Percentiles rank a stretch among this genome's conserved stretches.
phyloP scores from a whole-genome alignment of 2,113 vertebrate species.

The Coturnix japonica region DNA sequence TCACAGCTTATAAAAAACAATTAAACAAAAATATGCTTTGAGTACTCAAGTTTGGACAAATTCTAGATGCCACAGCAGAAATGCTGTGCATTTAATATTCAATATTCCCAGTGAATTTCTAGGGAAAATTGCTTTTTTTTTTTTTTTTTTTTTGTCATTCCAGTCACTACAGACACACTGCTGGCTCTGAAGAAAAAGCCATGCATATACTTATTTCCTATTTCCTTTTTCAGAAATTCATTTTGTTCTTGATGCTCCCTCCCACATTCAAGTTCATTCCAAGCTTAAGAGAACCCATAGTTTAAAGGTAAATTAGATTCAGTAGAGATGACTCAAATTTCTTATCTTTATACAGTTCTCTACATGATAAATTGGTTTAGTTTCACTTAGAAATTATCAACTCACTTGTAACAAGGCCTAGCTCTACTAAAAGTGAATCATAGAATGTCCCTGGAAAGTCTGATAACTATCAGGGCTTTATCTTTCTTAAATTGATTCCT shows the following conservation, averaged over 20 bases:
- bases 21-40: neutral
- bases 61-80: neutral
- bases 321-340: neutral
- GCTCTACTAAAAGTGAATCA: neutral
- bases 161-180: neutral
- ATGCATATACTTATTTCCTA: accelerated
- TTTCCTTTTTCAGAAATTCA: neutral
- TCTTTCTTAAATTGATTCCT: too few relatives aligned
- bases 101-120: neutral
- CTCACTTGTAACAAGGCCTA: neutral
- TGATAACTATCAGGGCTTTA: too few relatives aligned
- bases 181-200: neutral
- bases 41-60: neutral
- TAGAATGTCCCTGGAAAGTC: neutral
- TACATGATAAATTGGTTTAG: neutral
- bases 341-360: neutral
- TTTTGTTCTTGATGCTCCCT: neutral
- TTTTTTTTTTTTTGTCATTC: neutral
- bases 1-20: neutral
- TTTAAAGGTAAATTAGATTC: neutral
- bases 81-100: neutral
- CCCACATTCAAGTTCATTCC: neutral
- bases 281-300: neutral
- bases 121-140: neutral
- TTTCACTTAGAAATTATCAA: neutral